A percentile compares a stretch with the other conserved stretches of the same genome.
These are phyloP conservation scores for Drosophila pullipes DNA, from an alignment of 2,888 invertebrate species.

Conservation along the genomic window DNA sequence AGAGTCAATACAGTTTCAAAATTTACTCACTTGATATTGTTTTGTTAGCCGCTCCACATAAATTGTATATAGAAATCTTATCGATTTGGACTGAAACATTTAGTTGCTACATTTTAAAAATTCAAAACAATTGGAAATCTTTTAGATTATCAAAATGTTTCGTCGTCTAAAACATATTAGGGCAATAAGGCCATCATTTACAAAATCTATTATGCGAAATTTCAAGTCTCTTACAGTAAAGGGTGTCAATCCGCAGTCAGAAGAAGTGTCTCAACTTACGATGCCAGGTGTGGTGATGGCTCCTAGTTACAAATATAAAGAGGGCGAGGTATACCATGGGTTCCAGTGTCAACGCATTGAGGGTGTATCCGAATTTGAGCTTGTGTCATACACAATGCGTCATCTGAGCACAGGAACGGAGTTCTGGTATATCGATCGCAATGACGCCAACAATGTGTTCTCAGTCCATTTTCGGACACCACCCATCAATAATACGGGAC, in stretches of 20 bases:
- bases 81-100: not conserved
- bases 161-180: not conserved
- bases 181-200: not conserved
- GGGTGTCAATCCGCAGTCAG: not conserved
- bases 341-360: slow-evolving; percentile 90
- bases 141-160: not conserved
- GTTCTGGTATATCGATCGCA: slow-evolving; percentile 93
- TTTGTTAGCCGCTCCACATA: not conserved
- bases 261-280: not conserved
- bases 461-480: slow-evolving; percentile 96
- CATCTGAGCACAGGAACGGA: slow-evolving; percentile 93
- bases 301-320: slow-evolving; percentile 65
- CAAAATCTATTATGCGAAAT: slow-evolving; percentile 4
- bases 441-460: slow-evolving; percentile 96
- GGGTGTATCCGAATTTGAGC: slow-evolving; percentile 91
- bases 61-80: not conserved
- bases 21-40: not conserved
- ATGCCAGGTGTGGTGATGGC: slow-evolving; percentile 33
- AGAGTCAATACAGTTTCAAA: not conserved
- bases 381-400: slow-evolving; percentile 90
- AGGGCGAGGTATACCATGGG: slow-evolving; percentile 87
- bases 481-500: slow-evolving; percentile 94
- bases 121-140: not conserved
- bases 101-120: not conserved
- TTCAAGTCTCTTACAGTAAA: slow-evolving; percentile 13